Evolutionary conservation across 2,797 vertebrate species (phyloP).

Genomic region (Chrosomus eos): DNA sequence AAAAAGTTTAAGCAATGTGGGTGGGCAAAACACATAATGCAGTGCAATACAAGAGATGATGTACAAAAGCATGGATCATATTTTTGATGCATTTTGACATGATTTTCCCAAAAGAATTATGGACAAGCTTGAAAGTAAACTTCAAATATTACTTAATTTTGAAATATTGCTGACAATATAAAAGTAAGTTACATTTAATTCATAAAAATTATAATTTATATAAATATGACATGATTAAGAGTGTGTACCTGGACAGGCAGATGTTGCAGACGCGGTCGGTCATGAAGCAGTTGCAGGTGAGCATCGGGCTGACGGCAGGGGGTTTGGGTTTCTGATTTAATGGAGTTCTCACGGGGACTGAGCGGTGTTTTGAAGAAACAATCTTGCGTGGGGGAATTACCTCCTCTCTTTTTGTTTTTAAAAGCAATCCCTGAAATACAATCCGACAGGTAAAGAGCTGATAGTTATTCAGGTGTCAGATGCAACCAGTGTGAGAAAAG

Average conservation of each 20-base stretch:
- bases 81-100: no score
- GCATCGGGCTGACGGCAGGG: conserved; percentile 67
- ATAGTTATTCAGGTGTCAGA: conserved; percentile 2
- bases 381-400: conserved; percentile 76
- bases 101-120: no score
- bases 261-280: conserved; percentile 91
- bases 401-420: conserved; percentile 81
- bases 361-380: conserved; percentile 73
- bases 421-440: conserved; percentile 72
- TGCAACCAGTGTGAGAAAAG: neutral
- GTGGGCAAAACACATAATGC: no score
- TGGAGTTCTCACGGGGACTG: conserved; percentile 71
- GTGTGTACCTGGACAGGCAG: conserved; percentile 91
- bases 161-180: no score
- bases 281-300: conserved; percentile 89
- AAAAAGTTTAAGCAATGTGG: no score
- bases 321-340: conserved; percentile 74
- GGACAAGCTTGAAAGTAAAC: no score
- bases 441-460: conserved; percentile 3
- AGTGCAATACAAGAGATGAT: no score
- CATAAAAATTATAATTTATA: no score
- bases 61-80: no score
- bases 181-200: no score
- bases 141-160: no score
- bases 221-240: neutral